Evolutionary conservation across 35 echinoderm and acorn worm species (phyloP).

Genomic region (Nesometra sesokonis): DNA sequence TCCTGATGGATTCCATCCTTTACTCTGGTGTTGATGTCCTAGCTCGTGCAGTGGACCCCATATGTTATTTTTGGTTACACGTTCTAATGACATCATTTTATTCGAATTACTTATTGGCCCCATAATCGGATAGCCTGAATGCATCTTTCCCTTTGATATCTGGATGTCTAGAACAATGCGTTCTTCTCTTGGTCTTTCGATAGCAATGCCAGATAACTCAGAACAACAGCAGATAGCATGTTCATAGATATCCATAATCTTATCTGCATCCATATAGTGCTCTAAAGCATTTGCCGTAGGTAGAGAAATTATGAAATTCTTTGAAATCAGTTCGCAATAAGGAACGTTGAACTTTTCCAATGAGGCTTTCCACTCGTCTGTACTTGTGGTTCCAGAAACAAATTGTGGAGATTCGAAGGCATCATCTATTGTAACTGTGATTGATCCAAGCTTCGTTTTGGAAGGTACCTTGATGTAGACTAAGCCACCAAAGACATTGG

Average conservation of each 20-base stretch:
- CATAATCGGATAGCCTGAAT: background rate
- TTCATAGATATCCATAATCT: background rate
- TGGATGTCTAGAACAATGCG: background rate
- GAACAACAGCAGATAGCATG: background rate
- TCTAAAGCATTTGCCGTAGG: background rate
- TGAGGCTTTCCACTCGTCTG: background rate
- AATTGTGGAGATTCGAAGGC: background rate
- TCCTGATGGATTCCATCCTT: background rate
- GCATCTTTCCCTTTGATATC: background rate
- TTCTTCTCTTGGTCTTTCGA: background rate
- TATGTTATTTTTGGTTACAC: background rate
- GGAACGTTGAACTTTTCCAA: background rate
- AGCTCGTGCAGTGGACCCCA: background rate
- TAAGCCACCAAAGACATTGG: slow-evolving; percentile 4
- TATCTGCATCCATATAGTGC: background rate
- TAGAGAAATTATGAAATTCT: background rate
- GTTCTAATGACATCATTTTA: background rate
- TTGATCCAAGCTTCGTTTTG: background rate
- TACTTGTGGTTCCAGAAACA: background rate
- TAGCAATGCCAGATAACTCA: background rate
- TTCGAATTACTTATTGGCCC: background rate
- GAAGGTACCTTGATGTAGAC: background rate
- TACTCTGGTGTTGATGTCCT: background rate
- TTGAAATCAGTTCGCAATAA: background rate
- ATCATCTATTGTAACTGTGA: background rate